Conservation (phyloP, 2,888 invertebrate genomes). For the Lasioglossum villosulum region DNA sequence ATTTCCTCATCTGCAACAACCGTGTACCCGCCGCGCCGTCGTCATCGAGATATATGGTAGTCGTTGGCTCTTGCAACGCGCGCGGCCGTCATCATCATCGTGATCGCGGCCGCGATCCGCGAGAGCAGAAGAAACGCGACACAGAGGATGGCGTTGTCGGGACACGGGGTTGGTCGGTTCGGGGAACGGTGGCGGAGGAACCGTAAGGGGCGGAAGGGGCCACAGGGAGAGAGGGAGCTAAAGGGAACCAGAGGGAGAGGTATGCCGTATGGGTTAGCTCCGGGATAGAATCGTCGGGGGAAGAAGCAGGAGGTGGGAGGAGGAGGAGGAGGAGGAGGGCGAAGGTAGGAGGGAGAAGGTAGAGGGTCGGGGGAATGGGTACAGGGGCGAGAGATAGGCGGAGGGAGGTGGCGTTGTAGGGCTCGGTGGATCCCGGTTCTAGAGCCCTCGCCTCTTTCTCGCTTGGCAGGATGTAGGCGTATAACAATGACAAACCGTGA, state of each 20-base stretch:
- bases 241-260: background rate
- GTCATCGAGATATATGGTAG: slow-evolving; percentile 13
- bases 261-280: slow-evolving; percentile 31
- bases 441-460: slow-evolving; percentile 71
- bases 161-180: slow-evolving; percentile 9
- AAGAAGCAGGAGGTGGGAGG: slow-evolving; percentile 11
- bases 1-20: slow-evolving; percentile 41
- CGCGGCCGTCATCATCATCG: slow-evolving; percentile 28
- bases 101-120: slow-evolving; percentile 34
- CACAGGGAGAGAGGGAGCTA: background rate
- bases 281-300: slow-evolving; percentile 44
- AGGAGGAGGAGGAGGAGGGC: background rate
- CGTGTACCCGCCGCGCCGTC: slow-evolving; percentile 44
- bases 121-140: slow-evolving; percentile 31
- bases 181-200: background rate
- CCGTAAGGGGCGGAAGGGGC: background rate
- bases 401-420: slow-evolving; percentile 46
- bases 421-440: slow-evolving; percentile 55
- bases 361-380: slow-evolving; percentile 4
- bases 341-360: background rate
- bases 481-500: slow-evolving; percentile 84
- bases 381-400: slow-evolving; percentile 25
- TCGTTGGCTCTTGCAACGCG: slow-evolving; percentile 4
- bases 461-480: slow-evolving; percentile 78
- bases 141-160: slow-evolving; percentile 27